A percentile compares a stretch with the other conserved stretches of the same genome.
Conservation (phyloP, 2,888 invertebrate genomes). For the Amaurobius ferox region DNA sequence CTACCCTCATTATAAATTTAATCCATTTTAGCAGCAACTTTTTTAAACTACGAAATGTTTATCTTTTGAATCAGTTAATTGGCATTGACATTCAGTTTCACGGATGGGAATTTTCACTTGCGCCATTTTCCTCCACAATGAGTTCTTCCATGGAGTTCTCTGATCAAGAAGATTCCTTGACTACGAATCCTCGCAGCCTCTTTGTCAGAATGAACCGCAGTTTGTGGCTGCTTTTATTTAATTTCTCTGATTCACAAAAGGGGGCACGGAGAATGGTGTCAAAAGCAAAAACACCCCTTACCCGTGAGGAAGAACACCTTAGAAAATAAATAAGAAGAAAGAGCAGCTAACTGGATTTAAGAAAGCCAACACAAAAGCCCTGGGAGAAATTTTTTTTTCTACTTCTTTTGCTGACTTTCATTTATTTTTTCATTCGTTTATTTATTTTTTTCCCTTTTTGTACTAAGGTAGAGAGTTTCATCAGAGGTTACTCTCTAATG, state of each 20-base stretch:
- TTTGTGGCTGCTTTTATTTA: slow-evolving; percentile 56
- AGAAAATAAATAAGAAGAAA: slow-evolving; percentile 28
- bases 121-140: background rate
- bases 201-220: slow-evolving; percentile 45
- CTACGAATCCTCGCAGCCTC: slow-evolving; percentile 33
- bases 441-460: background rate
- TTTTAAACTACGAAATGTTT: too few species aligned
- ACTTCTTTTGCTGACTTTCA: slow-evolving; percentile 1
- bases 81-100: too few species aligned
- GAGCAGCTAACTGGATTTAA: slow-evolving; percentile 62
- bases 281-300: slow-evolving; percentile 43
- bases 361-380: slow-evolving; percentile 52
- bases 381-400: slow-evolving; percentile 15
- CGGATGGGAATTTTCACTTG: background rate
- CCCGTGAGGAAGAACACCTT: slow-evolving; percentile 37
- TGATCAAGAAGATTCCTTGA: slow-evolving; percentile 21
- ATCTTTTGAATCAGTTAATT: too few species aligned
- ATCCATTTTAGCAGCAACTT: too few species aligned
- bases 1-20: too few species aligned
- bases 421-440: slow-evolving; percentile 7
- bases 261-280: slow-evolving; percentile 41
- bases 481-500: slow-evolving; percentile 62
- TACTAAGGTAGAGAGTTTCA: slow-evolving; percentile 28
- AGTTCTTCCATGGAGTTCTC: background rate
- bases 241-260: slow-evolving; percentile 69